Conservation (phyloP, 2,113 vertebrate genomes). For the Sminthopsis crassicaudata region DNA sequence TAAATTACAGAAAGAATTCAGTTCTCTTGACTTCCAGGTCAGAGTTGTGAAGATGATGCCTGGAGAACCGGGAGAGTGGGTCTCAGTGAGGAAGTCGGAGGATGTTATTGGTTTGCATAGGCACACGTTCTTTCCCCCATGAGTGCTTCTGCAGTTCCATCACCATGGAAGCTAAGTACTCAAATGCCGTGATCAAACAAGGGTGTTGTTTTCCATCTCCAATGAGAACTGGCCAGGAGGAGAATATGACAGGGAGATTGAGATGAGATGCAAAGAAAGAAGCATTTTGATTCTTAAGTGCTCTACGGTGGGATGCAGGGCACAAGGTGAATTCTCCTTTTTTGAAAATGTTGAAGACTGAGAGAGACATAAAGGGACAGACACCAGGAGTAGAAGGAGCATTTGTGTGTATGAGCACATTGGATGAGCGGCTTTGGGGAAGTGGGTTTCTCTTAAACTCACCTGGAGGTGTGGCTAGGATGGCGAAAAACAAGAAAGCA, state of each 20-base stretch:
- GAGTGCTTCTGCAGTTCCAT: constrained; percentile 50
- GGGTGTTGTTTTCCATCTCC: constrained; percentile 51
- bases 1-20: constrained; percentile 28
- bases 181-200: constrained; percentile 50
- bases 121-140: constrained; percentile 37
- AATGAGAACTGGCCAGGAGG: constrained; percentile 39
- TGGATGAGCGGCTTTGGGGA: background rate
- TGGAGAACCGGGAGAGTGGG: constrained; percentile 53
- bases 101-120: constrained; percentile 46
- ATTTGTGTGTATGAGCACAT: background rate
- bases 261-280: background rate
- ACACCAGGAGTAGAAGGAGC: background rate
- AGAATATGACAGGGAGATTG: background rate
- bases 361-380: background rate
- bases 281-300: constrained; percentile 7
- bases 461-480: background rate
- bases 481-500: background rate
- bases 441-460: background rate
- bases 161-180: constrained; percentile 43
- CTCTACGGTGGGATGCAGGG: background rate
- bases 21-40: constrained; percentile 41
- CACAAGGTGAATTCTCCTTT: background rate
- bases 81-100: constrained; percentile 62
- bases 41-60: constrained; percentile 40
- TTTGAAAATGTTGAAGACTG: background rate